Base-by-base conservation (phyloP, 1,140 invertebrate species). In the Heliconius melpomene region DNA sequence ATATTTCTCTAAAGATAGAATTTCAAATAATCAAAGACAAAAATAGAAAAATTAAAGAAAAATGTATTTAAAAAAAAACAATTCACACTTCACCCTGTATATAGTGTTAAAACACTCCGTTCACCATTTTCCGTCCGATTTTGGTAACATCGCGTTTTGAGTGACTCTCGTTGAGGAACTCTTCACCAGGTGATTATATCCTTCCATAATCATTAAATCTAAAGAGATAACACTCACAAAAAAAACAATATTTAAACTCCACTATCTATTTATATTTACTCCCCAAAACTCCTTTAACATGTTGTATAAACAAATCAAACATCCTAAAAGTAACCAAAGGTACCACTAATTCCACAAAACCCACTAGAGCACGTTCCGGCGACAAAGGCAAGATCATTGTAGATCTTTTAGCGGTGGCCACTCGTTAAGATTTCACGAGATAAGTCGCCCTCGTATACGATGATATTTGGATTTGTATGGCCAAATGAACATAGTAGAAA, bases 351-450 rank as follows among this genome's bases (percentile, higher is more conserved):
- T 72, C 80, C 29, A 50, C 71, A 38, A 36, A 8, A 13, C 11
- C 74, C 77, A 77, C 81, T 82, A 76, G 77, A 79, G 75, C 81
- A 82, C 78, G 81, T 81, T 75, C 36, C 81, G 57, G 26, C 72
- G 76, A 78, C 72, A 81, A 74, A 78, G 46, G 57, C 50, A 54
- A 77, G 57, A 76, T 80, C 29, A 36, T 38, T 66, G 77, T 54
- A 76, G 79, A 72, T 80, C 79, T 80, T 80, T 80, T 80, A 72
- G 73, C 74, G 66, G 74, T 20, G 40, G 40, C 29, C 79, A 74
- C 74, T 72, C 74, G 79, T 80, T 80, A 76, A 75, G 74, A 80
- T 80, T 66, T 80, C 26, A 75, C 40, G 73, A 80, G 74, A 71
- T 76, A 80, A 80, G 52, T 74, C 32, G 54, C 72, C 36, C 72